Conservation (phyloP, 2,113 vertebrate genomes). For the Pachypanchax playfairii region DNA sequence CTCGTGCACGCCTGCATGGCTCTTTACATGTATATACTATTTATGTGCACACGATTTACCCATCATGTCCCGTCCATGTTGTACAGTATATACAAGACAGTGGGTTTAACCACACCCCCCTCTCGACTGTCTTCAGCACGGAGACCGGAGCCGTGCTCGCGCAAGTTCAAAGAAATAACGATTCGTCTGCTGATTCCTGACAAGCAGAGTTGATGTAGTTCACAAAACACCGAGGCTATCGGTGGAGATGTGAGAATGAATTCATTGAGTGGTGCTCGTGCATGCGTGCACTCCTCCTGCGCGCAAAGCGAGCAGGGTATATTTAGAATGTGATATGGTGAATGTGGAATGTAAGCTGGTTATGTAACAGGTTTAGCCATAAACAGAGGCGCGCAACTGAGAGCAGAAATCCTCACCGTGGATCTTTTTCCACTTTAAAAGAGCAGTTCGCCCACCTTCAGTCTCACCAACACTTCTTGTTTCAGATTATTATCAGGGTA, state of each 20-base stretch:
- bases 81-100: constrained; percentile 90
- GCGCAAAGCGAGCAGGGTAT: constrained; percentile 69
- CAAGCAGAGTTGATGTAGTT: constrained; percentile 16
- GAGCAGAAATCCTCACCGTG: constrained; percentile 63
- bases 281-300: constrained; percentile 35
- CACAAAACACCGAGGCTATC: constrained; percentile 8
- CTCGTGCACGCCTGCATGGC: constrained; percentile 51
- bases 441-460: background rate
- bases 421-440: constrained; percentile 39
- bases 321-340: constrained; percentile 91
- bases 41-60: constrained; percentile 62
- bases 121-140: constrained; percentile 80
- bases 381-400: constrained; percentile 83
- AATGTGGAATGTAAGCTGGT: constrained; percentile 93
- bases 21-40: too few species aligned
- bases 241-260: constrained; percentile 30
- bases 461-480: background rate
- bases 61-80: constrained; percentile 84
- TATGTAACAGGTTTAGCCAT: constrained; percentile 98
- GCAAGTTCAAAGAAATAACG: constrained; percentile 82
- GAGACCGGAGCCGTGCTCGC: constrained; percentile 78
- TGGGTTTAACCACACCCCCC: constrained; percentile 90
- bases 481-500: background rate
- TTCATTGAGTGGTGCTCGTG: constrained; percentile 25
- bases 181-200: constrained; percentile 37